Evolutionary conservation across 1,140 invertebrate species (phyloP), one percentile per base, ranked within the genome.

Genomic region (Galleria mellonella): DNA sequence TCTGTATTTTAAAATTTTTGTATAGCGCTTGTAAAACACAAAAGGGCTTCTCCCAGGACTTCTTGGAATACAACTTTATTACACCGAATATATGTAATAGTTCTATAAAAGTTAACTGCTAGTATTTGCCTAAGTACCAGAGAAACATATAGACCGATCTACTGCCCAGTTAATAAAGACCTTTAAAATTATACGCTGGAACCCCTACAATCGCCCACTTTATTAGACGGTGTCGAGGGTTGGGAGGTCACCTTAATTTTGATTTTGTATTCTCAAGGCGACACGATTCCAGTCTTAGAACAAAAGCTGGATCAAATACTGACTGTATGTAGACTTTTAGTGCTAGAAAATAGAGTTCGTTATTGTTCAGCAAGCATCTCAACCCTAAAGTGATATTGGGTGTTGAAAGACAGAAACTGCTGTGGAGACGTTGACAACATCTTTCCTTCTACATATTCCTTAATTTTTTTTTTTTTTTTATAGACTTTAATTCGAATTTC

Each of bases 21-120:
- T 23, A 8, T 17, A 12, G 11, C n/a, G n/a, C n/a, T 10, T n/a
- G 7, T 4, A 32, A n/a, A 32, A 9, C 11, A n/a, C 31, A 9
- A 12, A 32, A 4, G 3, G n/a, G 3, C 6, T 23, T 23, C 6
- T 23, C 17, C 2, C 9, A n/a, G 8, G 2, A n/a, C 9, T 32
- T 1, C 17, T 2, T 3, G 2, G 9, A 57, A 61, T 58, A 71
- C 68, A 51, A 65, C 55, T 71, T 65, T 72, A 69, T 67, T 69
- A 62, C 46, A 55, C 44, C 46, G 47, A 62, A 73, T 68, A 61
- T 66, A 64, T 68, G 68, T 61, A 70, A 72, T 63, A 73, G 68
- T 70, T 63, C 40, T 54, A 73, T 76, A 76, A 76, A 76, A 73
- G 54, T 73, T 72, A 72, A 73, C 60, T 59, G 59, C 52, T 60